A percentile compares a stretch with the other conserved stretches of the same genome.
These are phyloP conservation scores for Metallyticus violacea DNA, from an alignment of 2,888 invertebrate genomes.

Conservation along the genomic window DNA sequence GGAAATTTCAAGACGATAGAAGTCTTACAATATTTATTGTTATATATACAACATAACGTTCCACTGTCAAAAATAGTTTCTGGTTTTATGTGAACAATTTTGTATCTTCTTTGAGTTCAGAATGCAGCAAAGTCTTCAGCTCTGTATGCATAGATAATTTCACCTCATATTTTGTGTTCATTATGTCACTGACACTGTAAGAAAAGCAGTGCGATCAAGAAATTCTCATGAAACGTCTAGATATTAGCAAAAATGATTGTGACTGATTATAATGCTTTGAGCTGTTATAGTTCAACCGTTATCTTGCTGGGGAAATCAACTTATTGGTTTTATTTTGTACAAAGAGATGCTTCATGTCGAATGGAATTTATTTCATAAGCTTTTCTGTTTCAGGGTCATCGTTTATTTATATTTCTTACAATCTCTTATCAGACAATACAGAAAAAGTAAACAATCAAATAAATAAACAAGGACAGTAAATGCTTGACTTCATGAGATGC, in stretches of 20 bases:
- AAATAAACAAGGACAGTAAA: too few relatives aligned
- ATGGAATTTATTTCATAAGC: too few relatives aligned
- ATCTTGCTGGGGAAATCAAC: too few relatives aligned
- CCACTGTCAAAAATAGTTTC: background rate
- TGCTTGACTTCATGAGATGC: too few relatives aligned
- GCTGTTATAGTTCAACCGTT: background rate
- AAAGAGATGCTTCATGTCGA: too few relatives aligned
- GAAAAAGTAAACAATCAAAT: too few relatives aligned
- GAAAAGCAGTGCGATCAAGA: background rate
- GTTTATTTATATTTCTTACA: too few relatives aligned
- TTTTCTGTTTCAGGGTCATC: too few relatives aligned
- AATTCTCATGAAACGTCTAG: too few relatives aligned
- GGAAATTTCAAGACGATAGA: background rate
- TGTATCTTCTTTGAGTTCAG: background rate
- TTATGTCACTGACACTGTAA: too few relatives aligned
- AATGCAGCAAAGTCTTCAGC: background rate
- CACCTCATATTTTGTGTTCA: background rate
- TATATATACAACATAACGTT: background rate
- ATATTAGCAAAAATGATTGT: background rate
- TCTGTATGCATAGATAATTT: background rate
- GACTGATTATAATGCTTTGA: background rate
- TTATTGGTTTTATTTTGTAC: too few relatives aligned
- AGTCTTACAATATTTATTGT: background rate
- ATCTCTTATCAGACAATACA: too few relatives aligned
- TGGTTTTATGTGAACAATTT: background rate